These are phyloP conservation scores for Drosophila ohnishii DNA, from an alignment of 1,140 invertebrate species.

Conservation along the genomic window DNA sequence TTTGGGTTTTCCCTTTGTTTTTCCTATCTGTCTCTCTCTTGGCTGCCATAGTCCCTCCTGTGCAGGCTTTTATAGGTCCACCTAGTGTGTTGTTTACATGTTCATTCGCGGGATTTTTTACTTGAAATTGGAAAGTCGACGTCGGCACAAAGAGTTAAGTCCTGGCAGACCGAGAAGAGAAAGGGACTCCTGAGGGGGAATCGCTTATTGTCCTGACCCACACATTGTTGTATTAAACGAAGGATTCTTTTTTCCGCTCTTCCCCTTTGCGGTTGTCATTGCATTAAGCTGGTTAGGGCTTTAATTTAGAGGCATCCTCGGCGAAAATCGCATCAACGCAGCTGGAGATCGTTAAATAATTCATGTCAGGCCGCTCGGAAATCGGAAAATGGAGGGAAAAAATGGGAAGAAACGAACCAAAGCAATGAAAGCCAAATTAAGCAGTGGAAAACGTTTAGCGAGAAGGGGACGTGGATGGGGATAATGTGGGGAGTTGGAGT, in stretches of 20 bases:
- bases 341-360: conserved; percentile 80
- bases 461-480: conserved; percentile 2
- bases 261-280: conserved; percentile 52
- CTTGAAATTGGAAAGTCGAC: conserved; percentile 79
- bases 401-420: conserved; percentile 44
- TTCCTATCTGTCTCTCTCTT: conserved; percentile 19
- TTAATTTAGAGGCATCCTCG: conserved; percentile 72
- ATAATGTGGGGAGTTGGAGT: conserved; percentile 21
- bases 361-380: conserved; percentile 65
- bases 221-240: conserved; percentile 72
- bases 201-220: conserved; percentile 62
- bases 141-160: conserved; percentile 71
- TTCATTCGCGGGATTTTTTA: conserved; percentile 80
- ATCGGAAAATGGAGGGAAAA: conserved; percentile 31
- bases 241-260: conserved; percentile 41
- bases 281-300: conserved; percentile 76
- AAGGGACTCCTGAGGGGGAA: conserved; percentile 6
- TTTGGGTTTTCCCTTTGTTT: conserved; percentile 40
- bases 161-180: conserved; percentile 23
- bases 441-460: conserved; percentile 76
- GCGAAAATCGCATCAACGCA: conserved; percentile 74
- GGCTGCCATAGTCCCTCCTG: conserved; percentile 14
- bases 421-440: conserved; percentile 81
- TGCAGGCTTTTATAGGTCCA: conserved; percentile 43
- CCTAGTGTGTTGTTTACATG: conserved; percentile 78